Evolutionary conservation across 1,140 invertebrate genomes (phyloP).

Genomic region (Tigriopus japonicus): DNA sequence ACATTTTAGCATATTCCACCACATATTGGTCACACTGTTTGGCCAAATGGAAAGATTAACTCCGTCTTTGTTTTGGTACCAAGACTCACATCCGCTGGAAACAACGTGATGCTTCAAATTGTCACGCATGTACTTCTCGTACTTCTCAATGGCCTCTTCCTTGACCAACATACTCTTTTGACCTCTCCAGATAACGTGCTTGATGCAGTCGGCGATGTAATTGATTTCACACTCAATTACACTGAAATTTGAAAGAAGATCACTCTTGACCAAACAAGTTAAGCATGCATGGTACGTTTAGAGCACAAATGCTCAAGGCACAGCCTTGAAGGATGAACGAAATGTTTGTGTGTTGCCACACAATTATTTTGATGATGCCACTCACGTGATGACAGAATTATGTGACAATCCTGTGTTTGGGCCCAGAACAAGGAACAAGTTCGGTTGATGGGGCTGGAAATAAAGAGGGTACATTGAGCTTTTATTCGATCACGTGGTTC

Average conservation of each 20-base stretch:
- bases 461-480: too few relatives aligned
- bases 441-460: not conserved
- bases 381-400: conserved; percentile 14
- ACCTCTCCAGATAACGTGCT: conserved; percentile 13
- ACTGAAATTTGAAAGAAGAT: not conserved
- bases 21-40: conserved; percentile 4
- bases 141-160: conserved; percentile 11
- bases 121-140: conserved; percentile 3
- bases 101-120: conserved; percentile 16
- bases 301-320: too few relatives aligned
- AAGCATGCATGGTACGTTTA: too few relatives aligned
- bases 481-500: too few relatives aligned
- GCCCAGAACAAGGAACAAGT: conserved; percentile 14
- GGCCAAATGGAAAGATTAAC: conserved; percentile 15
- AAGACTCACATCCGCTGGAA: conserved; percentile 11
- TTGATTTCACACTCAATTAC: conserved; percentile 18
- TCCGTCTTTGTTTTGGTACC: conserved; percentile 16
- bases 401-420: conserved; percentile 16
- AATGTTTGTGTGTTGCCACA: too few relatives aligned
- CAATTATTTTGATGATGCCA: too few relatives aligned
- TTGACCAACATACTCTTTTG: conserved; percentile 14
- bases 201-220: not conserved
- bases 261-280: too few relatives aligned
- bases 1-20: not conserved
- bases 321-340: too few relatives aligned